Percentiles rank a stretch among this genome's conserved stretches.
Evolutionary conservation across 1,140 invertebrate genomes (phyloP).

Genomic region (Drosophila rhopaloa): DNA sequence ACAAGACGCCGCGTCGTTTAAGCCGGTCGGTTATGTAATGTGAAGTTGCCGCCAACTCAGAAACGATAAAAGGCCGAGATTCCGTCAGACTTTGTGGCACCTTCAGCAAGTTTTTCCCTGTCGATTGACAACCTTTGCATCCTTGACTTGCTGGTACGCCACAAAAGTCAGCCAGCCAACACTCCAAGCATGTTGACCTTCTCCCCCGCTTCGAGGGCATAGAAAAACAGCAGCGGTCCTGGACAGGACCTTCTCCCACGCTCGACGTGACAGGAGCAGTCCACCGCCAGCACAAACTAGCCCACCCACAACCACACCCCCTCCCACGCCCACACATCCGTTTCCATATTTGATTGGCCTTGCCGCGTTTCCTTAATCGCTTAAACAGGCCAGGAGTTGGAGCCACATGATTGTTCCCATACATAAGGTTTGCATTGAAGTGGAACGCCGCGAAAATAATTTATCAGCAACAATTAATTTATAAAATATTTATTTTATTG

Average conservation of each 20-base stretch:
- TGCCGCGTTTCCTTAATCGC: conserved; percentile 18
- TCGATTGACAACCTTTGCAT: conserved; percentile 35
- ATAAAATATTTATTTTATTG: too few species aligned
- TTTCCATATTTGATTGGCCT: conserved; percentile 37
- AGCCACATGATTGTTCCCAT: conserved; percentile 21
- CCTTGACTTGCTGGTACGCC: conserved; percentile 14
- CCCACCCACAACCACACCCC: neutral
- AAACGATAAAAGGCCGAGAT: neutral
- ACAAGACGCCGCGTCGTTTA: neutral
- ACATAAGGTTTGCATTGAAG: neutral
- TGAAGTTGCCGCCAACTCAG: conserved; percentile 25
- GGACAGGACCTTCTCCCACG: conserved; percentile 34
- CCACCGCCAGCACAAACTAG: neutral
- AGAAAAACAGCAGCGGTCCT: conserved; percentile 4
- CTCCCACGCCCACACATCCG: conserved; percentile 14
- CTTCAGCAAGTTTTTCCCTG: neutral
- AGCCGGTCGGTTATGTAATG: conserved; percentile 36
- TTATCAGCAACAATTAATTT: too few species aligned
- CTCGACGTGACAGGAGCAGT: neutral
- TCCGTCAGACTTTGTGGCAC: conserved; percentile 22
- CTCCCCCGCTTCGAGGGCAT: conserved; percentile 46
- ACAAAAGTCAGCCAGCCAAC: conserved; percentile 29
- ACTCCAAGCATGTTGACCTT: conserved; percentile 60
- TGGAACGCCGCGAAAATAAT: too few species aligned
- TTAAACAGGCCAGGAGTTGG: conserved; percentile 6